Evolutionary conservation across 2,888 invertebrate genomes (phyloP).

Genomic region (Helicoverpa assulta): DNA sequence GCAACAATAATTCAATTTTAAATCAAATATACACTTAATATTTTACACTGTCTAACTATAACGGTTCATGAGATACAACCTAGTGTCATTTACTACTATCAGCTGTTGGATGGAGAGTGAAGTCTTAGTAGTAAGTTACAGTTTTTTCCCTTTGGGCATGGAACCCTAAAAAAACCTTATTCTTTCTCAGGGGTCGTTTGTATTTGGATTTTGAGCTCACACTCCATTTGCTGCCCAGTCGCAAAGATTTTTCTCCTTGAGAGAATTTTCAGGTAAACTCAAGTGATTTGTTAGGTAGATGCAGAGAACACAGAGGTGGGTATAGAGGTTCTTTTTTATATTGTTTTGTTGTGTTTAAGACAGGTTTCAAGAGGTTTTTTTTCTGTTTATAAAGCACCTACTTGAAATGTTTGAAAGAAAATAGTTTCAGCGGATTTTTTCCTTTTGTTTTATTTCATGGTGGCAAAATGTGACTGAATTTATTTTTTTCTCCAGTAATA

Average conservation of each 20-base stretch:
- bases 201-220: constrained; percentile 28
- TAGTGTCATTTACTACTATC: too few relatives aligned
- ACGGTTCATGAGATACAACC: too few relatives aligned
- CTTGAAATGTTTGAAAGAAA: neutral
- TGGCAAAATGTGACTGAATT: neutral
- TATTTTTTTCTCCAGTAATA: too few relatives aligned
- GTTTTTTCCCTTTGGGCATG: too few relatives aligned
- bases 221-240: constrained; percentile 49
- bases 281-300: constrained; percentile 25
- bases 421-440: neutral
- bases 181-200: constrained; percentile 5
- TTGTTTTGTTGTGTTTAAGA: constrained; percentile 7
- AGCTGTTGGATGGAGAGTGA: too few relatives aligned
- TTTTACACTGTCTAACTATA: too few relatives aligned
- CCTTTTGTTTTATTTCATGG: neutral
- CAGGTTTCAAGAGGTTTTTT: neutral
- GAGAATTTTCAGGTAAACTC: constrained; percentile 15
- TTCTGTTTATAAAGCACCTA: neutral
- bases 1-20: too few relatives aligned
- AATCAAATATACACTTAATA: too few relatives aligned
- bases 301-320: neutral
- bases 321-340: constrained; percentile 6
- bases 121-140: too few relatives aligned
- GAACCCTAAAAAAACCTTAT: constrained; percentile 1
- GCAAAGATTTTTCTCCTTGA: constrained; percentile 31